Conservation (phyloP, 2,888 invertebrate species). For the Cactoblastis cactorum region DNA sequence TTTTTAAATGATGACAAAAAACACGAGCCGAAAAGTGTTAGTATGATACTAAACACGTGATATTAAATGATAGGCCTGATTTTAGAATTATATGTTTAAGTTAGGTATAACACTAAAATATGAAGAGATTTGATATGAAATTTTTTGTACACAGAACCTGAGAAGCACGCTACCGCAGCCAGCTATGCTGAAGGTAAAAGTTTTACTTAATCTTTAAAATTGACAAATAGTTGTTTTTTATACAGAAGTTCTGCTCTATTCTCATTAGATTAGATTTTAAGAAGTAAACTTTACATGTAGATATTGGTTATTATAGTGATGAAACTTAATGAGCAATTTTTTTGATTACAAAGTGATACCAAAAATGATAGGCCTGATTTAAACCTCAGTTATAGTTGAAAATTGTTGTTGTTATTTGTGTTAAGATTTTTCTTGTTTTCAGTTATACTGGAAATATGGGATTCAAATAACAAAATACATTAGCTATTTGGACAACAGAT, state of each 20-base stretch:
- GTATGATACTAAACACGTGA: conserved; percentile 62
- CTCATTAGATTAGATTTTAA: too few species aligned
- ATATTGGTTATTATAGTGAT: conserved; percentile 35
- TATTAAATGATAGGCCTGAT: conserved; percentile 64
- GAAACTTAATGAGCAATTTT: conserved; percentile 62
- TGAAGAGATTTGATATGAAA: background rate
- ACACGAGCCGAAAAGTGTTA: conserved; percentile 71
- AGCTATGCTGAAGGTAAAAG: background rate
- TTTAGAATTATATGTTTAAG: background rate
- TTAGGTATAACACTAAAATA: background rate
- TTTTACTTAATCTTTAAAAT: background rate
- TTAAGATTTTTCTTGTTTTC: background rate
- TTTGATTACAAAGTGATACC: conserved; percentile 62
- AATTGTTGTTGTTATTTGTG: too few species aligned
- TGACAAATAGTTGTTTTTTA: too few species aligned
- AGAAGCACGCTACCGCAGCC: background rate
- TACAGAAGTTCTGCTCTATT: too few species aligned
- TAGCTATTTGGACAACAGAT: too few species aligned
- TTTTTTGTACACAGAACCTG: conserved; percentile 14
- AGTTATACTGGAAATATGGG: background rate
- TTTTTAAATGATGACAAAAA: conserved; percentile 52
- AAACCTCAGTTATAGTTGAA: background rate
- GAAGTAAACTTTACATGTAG: too few species aligned
- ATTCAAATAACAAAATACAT: background rate
- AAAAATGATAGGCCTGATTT: conserved; percentile 71